Evolutionary conservation across 1,140 invertebrate species (phyloP).

Genomic region (Drosophila sp.): DNA sequence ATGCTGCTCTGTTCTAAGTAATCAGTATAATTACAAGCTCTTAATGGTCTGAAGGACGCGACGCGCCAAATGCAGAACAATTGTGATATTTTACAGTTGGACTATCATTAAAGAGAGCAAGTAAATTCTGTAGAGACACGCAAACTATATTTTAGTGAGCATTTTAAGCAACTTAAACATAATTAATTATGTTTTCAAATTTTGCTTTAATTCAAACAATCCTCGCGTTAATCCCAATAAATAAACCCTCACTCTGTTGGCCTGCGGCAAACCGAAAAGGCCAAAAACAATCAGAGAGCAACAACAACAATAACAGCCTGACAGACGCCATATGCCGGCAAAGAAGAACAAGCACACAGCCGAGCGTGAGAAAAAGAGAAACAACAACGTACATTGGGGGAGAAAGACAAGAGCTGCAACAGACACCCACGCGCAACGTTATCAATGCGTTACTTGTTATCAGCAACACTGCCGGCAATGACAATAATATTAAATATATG

Average conservation of each 20-base stretch:
- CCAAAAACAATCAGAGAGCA: conserved; percentile 4
- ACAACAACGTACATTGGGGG: background rate
- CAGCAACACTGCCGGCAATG: conserved; percentile 32
- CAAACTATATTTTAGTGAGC: conserved; percentile 34
- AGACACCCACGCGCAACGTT: conserved; percentile 28
- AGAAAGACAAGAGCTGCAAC: background rate
- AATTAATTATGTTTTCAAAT: conserved; percentile 43
- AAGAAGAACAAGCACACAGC: conserved; percentile 26
- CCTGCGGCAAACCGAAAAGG: conserved; percentile 6
- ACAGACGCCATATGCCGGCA: conserved; percentile 54
- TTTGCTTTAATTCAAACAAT: conserved; percentile 16
- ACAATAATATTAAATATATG: conserved; percentile 16
- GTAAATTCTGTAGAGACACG: background rate
- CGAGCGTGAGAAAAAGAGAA: conserved; percentile 1
- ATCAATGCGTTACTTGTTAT: conserved; percentile 41
- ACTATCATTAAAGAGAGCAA: background rate
- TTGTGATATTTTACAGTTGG: conserved; percentile 55
- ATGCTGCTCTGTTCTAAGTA: conserved; percentile 62
- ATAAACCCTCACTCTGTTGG: background rate
- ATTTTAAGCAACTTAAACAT: conserved; percentile 31
- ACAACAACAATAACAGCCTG: conserved; percentile 19
- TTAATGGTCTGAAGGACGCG: conserved; percentile 63
- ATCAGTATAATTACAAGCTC: conserved; percentile 79
- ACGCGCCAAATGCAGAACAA: conserved; percentile 54
- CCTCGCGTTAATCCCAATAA: background rate